Base-by-base conservation (phyloP, 2,888 invertebrate species). In the Acleris literana region DNA sequence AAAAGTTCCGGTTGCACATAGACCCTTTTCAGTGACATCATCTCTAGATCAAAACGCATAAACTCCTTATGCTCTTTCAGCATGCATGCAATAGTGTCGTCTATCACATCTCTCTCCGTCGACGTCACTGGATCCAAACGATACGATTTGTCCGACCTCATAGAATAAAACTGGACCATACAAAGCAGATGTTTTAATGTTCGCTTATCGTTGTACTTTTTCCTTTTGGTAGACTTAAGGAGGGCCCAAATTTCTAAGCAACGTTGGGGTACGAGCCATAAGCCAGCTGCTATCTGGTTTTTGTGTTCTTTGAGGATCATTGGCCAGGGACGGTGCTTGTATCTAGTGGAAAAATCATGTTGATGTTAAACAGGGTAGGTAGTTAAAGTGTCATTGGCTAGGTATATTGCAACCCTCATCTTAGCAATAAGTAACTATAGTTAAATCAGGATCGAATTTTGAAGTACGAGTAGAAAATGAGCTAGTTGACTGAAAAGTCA, bases 201-300 rank as follows among this genome's bases (percentile, higher is more conserved):
- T 13, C 65, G 72, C n/a, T 74, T 71, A 58, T 87, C 82, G 0
- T 72, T 76, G 63, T 79, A 85, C 0, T 75, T 69, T 68, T 80
- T 84, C 63, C 76, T 81, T 65, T 76, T 82, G 0, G 79, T 81
- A 0, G 70, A 73, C 58, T 83, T 82, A 5, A 90, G 62, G 44
- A 84, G 78, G 48, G 87, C 78, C 89, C 89, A 90, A 54, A 91
- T 86, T 76, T 91, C 89, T 5, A 90, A 66, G 48, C 85, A 80
- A 1, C 86, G 83, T 22, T 75, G 70, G 1, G 82, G 74, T 1
- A 79, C 80, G 9, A 92, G 74, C 91, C 91, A 92, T 1, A 89
- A 70, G 0, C 82, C 80, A 5, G 74, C 72, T 29, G 74, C 64
- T 60, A 80, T 85, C 54, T 78, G 80, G 46, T 76, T 76, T 62